These are phyloP conservation scores for Piscicola geometra DNA, from an alignment of 2,888 invertebrate genomes.

Conservation along the genomic window DNA sequence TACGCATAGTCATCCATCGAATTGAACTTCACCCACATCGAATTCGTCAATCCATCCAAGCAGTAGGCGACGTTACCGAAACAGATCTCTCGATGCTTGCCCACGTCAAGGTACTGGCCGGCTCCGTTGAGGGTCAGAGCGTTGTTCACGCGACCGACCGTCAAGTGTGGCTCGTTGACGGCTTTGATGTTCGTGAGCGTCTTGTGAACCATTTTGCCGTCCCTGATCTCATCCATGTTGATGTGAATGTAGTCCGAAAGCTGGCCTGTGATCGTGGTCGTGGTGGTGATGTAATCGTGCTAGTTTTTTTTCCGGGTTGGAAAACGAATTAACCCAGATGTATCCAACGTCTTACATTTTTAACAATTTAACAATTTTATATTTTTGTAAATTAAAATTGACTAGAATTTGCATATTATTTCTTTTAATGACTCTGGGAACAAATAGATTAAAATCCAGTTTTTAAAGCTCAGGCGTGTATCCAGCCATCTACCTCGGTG, in stretches of 20 bases:
- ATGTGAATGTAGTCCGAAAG: slow-evolving; percentile 44
- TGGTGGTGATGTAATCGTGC: not conserved
- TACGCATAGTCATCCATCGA: slow-evolving; percentile 49
- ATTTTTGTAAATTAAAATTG: too few species aligned
- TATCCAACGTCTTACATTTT: too few species aligned
- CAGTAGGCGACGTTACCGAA: slow-evolving; percentile 50
- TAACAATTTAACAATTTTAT: too few species aligned
- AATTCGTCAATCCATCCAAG: slow-evolving; percentile 49
- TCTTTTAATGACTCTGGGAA: too few species aligned
- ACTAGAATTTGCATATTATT: too few species aligned
- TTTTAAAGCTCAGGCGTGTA: too few species aligned
- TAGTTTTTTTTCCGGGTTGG: too few species aligned
- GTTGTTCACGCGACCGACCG: slow-evolving; percentile 48
- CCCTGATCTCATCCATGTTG: slow-evolving; percentile 47
- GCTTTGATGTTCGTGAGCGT: slow-evolving; percentile 43
- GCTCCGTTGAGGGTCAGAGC: slow-evolving; percentile 49
- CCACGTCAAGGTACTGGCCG: slow-evolving; percentile 51
- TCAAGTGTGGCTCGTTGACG: slow-evolving; percentile 44
- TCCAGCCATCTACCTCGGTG: slow-evolving; percentile 49
- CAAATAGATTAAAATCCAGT: too few species aligned
- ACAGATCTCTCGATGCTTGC: slow-evolving; percentile 47
- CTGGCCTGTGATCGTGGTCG: slow-evolving; percentile 1
- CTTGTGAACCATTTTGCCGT: slow-evolving; percentile 43
- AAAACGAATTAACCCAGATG: too few species aligned
- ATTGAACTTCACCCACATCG: slow-evolving; percentile 50